Percentiles rank a stretch among this genome's conserved stretches.
Evolutionary conservation across 2,888 invertebrate genomes (phyloP).

Genomic region (Ophraella communa): DNA sequence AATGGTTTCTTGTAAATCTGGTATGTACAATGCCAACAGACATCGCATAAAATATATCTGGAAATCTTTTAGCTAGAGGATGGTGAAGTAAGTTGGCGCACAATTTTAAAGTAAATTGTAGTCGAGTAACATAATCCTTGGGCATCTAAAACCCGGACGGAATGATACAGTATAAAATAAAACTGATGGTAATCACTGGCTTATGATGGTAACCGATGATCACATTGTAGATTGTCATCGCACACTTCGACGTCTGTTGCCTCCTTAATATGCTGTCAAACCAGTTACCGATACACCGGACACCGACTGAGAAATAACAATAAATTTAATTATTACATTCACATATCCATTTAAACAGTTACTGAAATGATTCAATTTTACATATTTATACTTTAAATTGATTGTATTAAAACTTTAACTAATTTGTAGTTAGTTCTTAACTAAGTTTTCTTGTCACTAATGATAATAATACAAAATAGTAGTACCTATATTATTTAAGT

Average conservation of each 20-base stretch:
- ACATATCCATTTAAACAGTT: too few relatives aligned
- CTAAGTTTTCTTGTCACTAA: too few relatives aligned
- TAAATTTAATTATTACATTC: conserved; percentile 28
- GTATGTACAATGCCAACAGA: neutral
- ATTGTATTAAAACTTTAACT: too few relatives aligned
- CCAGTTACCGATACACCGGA: conserved; percentile 34
- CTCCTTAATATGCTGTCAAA: conserved; percentile 39
- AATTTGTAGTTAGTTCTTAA: too few relatives aligned
- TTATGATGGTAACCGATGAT: conserved; percentile 37
- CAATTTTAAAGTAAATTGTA: conserved; percentile 16
- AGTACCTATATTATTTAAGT: too few relatives aligned
- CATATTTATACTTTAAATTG: too few relatives aligned
- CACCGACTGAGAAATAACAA: conserved; percentile 34
- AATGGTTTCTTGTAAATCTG: neutral
- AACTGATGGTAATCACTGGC: conserved; percentile 21
- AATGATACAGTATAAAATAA: conserved; percentile 27
- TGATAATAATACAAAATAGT: too few relatives aligned
- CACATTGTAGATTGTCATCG: conserved; percentile 44
- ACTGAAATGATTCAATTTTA: too few relatives aligned
- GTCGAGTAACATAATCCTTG: conserved; percentile 13
- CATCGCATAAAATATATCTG: neutral
- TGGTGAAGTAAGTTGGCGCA: conserved; percentile 3
- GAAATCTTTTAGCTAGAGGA: conserved; percentile 2
- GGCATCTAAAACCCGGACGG: conserved; percentile 16
- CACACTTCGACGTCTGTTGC: conserved; percentile 39